Evolutionary conservation across 64 coral and sea anemone species (phyloP).

Genomic region (Dendronephthya gigantea): DNA sequence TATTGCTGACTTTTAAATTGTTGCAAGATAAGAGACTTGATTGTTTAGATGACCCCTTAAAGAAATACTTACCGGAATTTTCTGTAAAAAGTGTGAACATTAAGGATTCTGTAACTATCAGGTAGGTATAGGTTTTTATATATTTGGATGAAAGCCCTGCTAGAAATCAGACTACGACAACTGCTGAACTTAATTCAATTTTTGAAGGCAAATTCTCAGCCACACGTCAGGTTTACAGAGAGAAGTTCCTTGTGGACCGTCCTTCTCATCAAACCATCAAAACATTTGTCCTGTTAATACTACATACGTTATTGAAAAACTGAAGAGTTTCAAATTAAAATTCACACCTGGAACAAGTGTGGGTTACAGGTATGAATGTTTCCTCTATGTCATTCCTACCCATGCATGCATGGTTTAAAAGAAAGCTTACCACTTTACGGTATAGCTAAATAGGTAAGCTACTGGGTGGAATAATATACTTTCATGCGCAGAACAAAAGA

Average conservation of each 20-base stretch:
- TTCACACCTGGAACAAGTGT: conserved; percentile 64
- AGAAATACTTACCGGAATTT: conserved; percentile 76
- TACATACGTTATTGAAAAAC: conserved; percentile 57
- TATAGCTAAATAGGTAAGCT: too few species aligned
- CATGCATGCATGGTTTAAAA: too few species aligned
- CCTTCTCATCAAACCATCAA: conserved; percentile 50
- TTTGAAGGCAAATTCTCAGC: conserved; percentile 56
- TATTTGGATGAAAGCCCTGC: neutral
- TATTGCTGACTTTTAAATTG: conserved; percentile 65
- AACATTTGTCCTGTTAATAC: conserved; percentile 85
- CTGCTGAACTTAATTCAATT: too few species aligned
- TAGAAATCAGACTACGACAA: too few species aligned
- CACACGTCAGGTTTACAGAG: conserved; percentile 90
- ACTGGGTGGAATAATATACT: neutral
- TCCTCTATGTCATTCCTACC: too few species aligned
- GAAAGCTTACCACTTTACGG: neutral
- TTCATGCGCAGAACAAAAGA: neutral
- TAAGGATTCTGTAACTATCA: conserved; percentile 55
- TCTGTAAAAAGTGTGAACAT: conserved; percentile 57
- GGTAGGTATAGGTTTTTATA: conserved; percentile 25
- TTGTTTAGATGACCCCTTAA: conserved; percentile 74
- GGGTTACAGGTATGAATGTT: conserved; percentile 57
- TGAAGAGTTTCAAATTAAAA: conserved; percentile 57
- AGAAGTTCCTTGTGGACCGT: conserved; percentile 77
- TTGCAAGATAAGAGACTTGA: conserved; percentile 49